A percentile compares a stretch with the other conserved stretches of the same genome.
Evolutionary conservation across 2,113 vertebrate genomes (phyloP).

Genomic region (Okapia johnstoni): DNA sequence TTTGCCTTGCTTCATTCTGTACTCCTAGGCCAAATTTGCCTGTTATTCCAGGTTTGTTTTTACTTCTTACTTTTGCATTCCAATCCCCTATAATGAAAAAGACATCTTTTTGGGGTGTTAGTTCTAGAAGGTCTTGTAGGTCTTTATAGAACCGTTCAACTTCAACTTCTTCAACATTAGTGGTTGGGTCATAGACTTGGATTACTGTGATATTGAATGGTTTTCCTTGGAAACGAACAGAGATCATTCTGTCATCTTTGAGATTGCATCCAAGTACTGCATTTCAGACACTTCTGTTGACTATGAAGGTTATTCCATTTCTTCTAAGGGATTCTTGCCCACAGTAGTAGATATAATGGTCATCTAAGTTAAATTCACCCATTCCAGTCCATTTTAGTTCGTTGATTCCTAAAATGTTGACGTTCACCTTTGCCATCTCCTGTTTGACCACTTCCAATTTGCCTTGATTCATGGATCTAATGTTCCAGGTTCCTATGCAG

Average conservation of each 20-base stretch:
- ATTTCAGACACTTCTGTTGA: neutral
- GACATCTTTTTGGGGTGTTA: neutral
- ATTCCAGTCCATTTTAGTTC: neutral
- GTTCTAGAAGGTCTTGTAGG: neutral
- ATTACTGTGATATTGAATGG: neutral
- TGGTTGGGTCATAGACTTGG: neutral
- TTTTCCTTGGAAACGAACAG: neutral
- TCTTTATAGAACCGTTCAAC: neutral
- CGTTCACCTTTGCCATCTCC: neutral
- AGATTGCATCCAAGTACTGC: neutral
- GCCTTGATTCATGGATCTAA: neutral
- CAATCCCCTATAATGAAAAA: neutral
- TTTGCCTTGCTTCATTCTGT: neutral
- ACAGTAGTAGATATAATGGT: neutral
- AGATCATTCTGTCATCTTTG: neutral
- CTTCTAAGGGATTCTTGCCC: neutral
- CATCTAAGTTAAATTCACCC: neutral
- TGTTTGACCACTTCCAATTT: neutral
- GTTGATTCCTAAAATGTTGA: fast-evolving
- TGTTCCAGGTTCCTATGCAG: neutral
- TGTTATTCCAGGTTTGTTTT: neutral
- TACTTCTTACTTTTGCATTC: neutral
- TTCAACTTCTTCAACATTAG: neutral
- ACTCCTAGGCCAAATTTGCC: neutral
- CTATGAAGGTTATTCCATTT: neutral